Evolutionary conservation across 2,113 vertebrate species (phyloP), one percentile per base, ranked within the genome.

Genomic region (Hippopotamus amphibius): DNA sequence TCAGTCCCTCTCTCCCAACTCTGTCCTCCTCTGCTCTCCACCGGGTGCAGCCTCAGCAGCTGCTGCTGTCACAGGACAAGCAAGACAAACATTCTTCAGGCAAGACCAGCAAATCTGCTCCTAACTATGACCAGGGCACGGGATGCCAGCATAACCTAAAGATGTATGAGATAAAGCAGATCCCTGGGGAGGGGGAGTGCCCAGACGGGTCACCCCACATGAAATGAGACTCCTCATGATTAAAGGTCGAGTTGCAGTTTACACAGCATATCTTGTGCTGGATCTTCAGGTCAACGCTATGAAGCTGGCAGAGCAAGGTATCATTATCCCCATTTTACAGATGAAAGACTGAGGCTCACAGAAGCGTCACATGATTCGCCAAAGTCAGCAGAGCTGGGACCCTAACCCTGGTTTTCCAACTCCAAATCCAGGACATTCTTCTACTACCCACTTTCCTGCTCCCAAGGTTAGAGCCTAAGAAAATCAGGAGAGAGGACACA

Each of bases 41-140:
- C 57, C 88, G 30, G 6, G 21, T 26, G 85, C 77, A 55, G 72
- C 82, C 84, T 92, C 93, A n/a, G 92, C 94, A 92, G 66, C 55
- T 80, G 59, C 63, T 9, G 26, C 71, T 2, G 19, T 28, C 79
- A 6, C 55, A n/a, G 41, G 69, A 76, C 61, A 68, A 46, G 17
- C 4, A 74, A 66, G 91, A 72, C 55, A 72, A 63, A n/a, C 72
- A 59, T n/a, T 87, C 74, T 55, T 24, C 84, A 17, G 88, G 26
- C n/a, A 82, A 69, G 74, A 88, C 26, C 3, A 53, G 84, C 57
- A 80, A 55, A 79, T 21, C 68, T 0, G 1, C 50, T 30, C 48
- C 74, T 30, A 8, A 48, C 30, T 3, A 13, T 2, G 74, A 53
- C 37, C 74, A n/a, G 80, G 66, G 48, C 50, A 50, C 43, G 33